phyloP scores from a whole-genome alignment of 2,113 vertebrate species.

The Malurus melanocephalus region DNA sequence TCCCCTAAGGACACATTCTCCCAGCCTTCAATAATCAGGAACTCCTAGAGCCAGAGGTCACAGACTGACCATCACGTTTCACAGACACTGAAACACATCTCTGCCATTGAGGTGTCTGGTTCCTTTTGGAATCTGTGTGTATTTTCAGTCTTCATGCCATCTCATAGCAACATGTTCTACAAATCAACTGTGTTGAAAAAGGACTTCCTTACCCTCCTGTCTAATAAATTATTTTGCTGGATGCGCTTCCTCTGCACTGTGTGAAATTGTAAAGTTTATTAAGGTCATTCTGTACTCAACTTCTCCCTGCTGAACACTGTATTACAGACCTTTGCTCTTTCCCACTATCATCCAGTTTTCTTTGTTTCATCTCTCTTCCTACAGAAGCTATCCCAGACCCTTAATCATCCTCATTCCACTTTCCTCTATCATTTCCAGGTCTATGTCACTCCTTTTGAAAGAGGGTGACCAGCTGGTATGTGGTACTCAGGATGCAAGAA shows the following conservation, averaged over 20 bases:
- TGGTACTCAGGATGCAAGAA: neutral
- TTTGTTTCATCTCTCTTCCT: neutral
- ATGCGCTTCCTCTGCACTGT: neutral
- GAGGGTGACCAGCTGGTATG: neutral
- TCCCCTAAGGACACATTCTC: neutral
- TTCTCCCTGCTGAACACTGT: neutral
- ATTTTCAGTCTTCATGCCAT: slow-evolving; percentile 42
- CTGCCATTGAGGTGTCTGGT: slow-evolving; percentile 16
- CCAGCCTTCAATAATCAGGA: neutral
- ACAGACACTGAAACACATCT: neutral
- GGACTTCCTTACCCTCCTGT: slow-evolving; percentile 12
- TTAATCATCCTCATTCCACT: neutral
- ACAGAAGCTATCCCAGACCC: neutral
- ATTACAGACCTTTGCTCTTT: neutral
- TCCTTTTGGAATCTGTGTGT: slow-evolving; percentile 34
- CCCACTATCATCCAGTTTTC: neutral
- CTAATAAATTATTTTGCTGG: slow-evolving; percentile 8
- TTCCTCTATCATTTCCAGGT: neutral
- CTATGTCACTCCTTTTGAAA: neutral
- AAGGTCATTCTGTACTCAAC: neutral
- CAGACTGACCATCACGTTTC: neutral
- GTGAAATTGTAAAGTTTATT: neutral
- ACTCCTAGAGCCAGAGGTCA: neutral
- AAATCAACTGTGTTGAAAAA: slow-evolving; percentile 40
- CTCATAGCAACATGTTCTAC: slow-evolving; percentile 28